A percentile compares a stretch with the other conserved stretches of the same genome.
Evolutionary conservation across 2,888 invertebrate species (phyloP).

Genomic region (Onthophagus sagittarius): DNA sequence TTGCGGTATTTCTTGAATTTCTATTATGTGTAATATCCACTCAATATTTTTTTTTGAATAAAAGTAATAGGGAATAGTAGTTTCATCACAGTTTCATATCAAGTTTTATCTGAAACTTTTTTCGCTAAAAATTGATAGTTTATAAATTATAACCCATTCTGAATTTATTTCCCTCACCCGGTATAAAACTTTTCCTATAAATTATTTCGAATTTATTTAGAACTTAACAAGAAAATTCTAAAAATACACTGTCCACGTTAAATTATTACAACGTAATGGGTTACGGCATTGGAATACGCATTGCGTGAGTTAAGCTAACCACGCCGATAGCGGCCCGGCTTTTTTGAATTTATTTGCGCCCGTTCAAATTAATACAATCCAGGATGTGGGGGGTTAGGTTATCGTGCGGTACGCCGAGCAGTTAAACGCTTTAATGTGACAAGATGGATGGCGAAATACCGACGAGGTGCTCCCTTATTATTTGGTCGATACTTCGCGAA

Average conservation of each 20-base stretch:
- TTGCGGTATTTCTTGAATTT: too few species aligned
- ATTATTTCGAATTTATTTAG: too few species aligned
- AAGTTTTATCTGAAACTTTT: too few species aligned
- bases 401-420: neutral
- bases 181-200: too few species aligned
- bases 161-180: too few species aligned
- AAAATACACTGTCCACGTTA: neutral
- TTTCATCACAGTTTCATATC: too few species aligned
- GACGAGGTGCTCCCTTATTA: neutral
- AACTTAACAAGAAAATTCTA: neutral
- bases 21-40: too few species aligned
- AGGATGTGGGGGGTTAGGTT: neutral
- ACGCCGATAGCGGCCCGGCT: neutral
- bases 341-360: neutral
- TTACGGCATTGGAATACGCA: neutral
- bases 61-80: too few species aligned
- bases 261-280: neutral
- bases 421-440: neutral
- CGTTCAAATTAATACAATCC: neutral
- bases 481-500: neutral
- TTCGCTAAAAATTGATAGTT: too few species aligned
- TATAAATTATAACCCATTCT: too few species aligned
- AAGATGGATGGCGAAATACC: neutral
- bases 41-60: too few species aligned
- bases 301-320: neutral